phyloP scores from a whole-genome alignment of 2,797 vertebrate genomes.

The Australoheros facetus region DNA sequence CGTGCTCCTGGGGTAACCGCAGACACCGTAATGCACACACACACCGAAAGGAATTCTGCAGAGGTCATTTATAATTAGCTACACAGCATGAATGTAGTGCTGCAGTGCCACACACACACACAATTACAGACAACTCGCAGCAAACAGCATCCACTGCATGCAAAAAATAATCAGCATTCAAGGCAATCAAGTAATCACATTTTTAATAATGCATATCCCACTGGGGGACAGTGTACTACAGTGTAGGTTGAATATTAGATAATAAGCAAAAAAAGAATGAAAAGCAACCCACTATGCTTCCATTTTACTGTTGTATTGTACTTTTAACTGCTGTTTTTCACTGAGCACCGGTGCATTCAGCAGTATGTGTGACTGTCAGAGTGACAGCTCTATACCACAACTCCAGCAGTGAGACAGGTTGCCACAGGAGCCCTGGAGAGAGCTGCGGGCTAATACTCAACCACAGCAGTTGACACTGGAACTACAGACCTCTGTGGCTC shows the following conservation, averaged over 20 bases:
- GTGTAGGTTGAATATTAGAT: conserved; percentile 32
- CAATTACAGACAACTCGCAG: conserved; percentile 45
- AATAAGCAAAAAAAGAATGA: conserved; percentile 20
- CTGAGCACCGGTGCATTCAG: conserved; percentile 6
- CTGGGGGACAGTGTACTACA: conserved; percentile 28
- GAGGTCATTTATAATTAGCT: conserved; percentile 74
- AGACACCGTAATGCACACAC: conserved; percentile 5
- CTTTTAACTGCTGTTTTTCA: conserved; percentile 22
- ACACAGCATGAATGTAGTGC: conserved; percentile 56
- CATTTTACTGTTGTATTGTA: conserved; percentile 16
- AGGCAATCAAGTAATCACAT: conserved; percentile 56
- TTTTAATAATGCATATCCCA: conserved; percentile 52
- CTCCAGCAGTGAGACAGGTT: conserved; percentile 55
- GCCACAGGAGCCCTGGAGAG: conserved; percentile 53
- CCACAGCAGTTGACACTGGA: conserved; percentile 38
- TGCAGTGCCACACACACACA: conserved; percentile 35
- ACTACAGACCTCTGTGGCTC: conserved; percentile 34
- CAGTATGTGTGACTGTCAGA: conserved; percentile 47
- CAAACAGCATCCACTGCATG: conserved; percentile 27
- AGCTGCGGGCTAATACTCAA: conserved; percentile 59
- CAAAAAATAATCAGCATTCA: conserved; percentile 44
- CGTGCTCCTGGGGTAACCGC: conserved; percentile 22
- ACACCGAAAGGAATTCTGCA: conserved; percentile 45
- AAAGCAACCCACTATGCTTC: neutral
- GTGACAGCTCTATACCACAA: conserved; percentile 60